Evolutionary conservation across 2,888 invertebrate species (phyloP), one percentile per base, ranked within the genome.

Genomic region (Julus scanicus): DNA sequence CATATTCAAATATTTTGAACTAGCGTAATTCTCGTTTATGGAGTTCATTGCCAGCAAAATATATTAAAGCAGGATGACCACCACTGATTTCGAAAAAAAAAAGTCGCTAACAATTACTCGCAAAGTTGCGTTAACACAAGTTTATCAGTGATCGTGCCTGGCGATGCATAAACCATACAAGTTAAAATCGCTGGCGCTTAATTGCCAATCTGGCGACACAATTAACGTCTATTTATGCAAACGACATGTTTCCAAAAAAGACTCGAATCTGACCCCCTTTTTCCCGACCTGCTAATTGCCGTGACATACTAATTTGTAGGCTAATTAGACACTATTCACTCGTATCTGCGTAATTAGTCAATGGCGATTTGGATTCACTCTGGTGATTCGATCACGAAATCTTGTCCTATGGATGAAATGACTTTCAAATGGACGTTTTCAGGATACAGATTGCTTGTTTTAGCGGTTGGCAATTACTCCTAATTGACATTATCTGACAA

Each of bases 251-350:
- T 53, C 15, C 53, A 44, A 44, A 44, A 44, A 44, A 44, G 44
- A 44, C 53, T 53, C 53, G 13, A 53, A 53, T 53, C 53, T 53
- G 53, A 53, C 53, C 53, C 53, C 53, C 53, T 53, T 53, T 44
- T 53, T 8, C 15, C 11, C 53, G 53, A 53, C 53, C 53, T 53
- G 53, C 53, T 53, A 53, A 53, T 53, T 53, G 15, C 53, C 53
- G 53, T 53, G 53, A 53, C 53, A 53, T 53, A 53, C 53, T 53
- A 53, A 53, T 53, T 53, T 53, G 53, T 53, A 53, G 53, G 53
- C 11, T 53, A 53, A 53, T 53, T 53, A 53, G 53, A 53, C 53
- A 53, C 53, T 53, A 15, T 53, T 53, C 53, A 53, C 53, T 53
- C 53, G 11, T 53, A 53, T 53, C 53, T 53, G 53, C 11, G 53